Conservation (phyloP, 2,113 vertebrate species). For the Myiozetetes cayanensis region DNA sequence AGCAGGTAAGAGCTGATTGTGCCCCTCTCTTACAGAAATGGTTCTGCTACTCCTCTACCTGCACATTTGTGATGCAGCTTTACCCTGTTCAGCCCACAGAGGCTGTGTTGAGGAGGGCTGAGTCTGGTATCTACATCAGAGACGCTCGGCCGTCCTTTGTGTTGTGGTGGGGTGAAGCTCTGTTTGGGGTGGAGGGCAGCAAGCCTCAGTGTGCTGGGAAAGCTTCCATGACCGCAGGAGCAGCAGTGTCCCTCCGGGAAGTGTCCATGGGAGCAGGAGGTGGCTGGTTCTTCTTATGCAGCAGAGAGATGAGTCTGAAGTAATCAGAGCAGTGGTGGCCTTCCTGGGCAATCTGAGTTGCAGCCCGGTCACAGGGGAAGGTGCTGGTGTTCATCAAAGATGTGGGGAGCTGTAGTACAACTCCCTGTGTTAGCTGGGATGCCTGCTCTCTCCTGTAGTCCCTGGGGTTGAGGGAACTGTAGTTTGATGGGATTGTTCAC, state of each 20-base stretch:
- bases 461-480: accelerated
- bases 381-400: neutral
- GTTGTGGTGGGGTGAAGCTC: neutral
- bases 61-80: accelerated
- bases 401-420: accelerated
- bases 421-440: neutral
- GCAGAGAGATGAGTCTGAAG: neutral
- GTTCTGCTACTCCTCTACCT: neutral
- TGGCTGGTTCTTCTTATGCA: accelerated
- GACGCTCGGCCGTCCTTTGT: accelerated
- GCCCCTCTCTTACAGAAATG: neutral
- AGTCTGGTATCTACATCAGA: neutral
- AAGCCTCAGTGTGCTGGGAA: neutral
- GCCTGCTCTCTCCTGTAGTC: neutral
- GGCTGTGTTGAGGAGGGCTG: neutral
- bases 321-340: too few species aligned
- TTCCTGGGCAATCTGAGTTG: neutral
- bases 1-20: neutral
- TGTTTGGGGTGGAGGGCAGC: neutral
- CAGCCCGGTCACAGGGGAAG: neutral
- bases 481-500: neutral
- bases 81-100: accelerated
- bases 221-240: accelerated
- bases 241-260: neutral
- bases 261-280: neutral